Percentiles rank a stretch among this genome's conserved stretches.
phyloP scores from a whole-genome alignment of 92 coral and sea anemone species.

The Epizoanthus scotinus region DNA sequence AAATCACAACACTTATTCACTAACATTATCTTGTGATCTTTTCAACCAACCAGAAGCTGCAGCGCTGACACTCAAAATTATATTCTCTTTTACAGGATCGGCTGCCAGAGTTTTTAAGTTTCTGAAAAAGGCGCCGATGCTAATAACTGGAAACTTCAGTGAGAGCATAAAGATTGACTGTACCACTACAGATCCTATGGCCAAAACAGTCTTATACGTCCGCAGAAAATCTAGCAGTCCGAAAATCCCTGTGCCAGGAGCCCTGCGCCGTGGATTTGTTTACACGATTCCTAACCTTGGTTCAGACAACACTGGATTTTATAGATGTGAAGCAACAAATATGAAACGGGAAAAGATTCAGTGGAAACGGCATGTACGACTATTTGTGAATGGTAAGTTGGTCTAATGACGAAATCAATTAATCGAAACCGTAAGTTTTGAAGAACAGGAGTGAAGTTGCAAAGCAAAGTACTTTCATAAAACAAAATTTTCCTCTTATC shows the following conservation, averaged over 20 bases:
- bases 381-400: slow-evolving; percentile 22
- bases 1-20: no score
- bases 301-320: slow-evolving; percentile 9
- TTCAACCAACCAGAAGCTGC: no score
- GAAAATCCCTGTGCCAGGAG: not conserved
- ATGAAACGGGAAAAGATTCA: not conserved
- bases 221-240: slow-evolving; percentile 1
- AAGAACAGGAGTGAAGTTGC: no score
- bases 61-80: no score
- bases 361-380: slow-evolving; percentile 7
- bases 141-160: slow-evolving; percentile 7
- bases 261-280: not conserved
- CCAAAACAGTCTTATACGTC: slow-evolving; percentile 12
- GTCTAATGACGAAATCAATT: no score
- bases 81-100: no score
- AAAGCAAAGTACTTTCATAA: no score
- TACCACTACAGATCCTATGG: slow-evolving; percentile 10
- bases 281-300: slow-evolving; percentile 13
- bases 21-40: no score
- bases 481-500: no score
- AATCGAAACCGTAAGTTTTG: no score
- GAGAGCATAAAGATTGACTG: slow-evolving; percentile 17
- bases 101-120: not conserved
- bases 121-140: not conserved
- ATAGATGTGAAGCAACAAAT: not conserved